A percentile compares a stretch with the other conserved stretches of the same genome.
These are phyloP conservation scores for Aphidius colemani DNA, from an alignment of 2,888 invertebrate genomes.

Conservation along the genomic window DNA sequence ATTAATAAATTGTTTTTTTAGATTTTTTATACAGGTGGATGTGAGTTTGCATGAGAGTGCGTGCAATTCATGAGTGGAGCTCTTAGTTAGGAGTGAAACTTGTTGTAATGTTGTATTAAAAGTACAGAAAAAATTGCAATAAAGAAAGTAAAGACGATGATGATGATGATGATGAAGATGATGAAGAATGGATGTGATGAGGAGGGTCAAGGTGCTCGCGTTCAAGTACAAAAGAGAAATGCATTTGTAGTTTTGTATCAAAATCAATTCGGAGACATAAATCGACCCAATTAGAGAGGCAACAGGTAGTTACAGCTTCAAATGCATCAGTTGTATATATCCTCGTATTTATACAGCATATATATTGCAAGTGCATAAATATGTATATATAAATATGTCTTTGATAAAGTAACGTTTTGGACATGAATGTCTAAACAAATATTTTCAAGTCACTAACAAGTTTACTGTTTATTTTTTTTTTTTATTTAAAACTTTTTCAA, in stretches of 20 bases:
- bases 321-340: slow-evolving; percentile 32
- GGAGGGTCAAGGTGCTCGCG: slow-evolving; percentile 6
- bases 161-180: too few relatives aligned
- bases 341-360: slow-evolving; percentile 6
- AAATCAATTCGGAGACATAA: slow-evolving; percentile 41
- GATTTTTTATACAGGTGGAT: slow-evolving; percentile 17
- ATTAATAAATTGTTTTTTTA: too few relatives aligned
- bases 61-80: too few relatives aligned
- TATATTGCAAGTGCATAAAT: slow-evolving; percentile 6
- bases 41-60: slow-evolving; percentile 21
- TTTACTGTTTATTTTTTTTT: not conserved
- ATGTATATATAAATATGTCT: slow-evolving; percentile 30
- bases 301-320: slow-evolving; percentile 47
- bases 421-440: slow-evolving; percentile 4
- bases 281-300: slow-evolving; percentile 51
- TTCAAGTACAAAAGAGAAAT: slow-evolving; percentile 32
- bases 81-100: too few relatives aligned
- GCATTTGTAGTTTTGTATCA: slow-evolving; percentile 32
- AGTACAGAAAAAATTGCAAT: too few relatives aligned
- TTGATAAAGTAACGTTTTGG: not conserved
- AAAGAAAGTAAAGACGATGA: too few relatives aligned
- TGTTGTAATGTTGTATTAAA: too few relatives aligned
- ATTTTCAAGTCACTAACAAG: slow-evolving; percentile 6
- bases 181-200: slow-evolving; percentile 3
- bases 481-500: not conserved